phyloP scores from a whole-genome alignment of 2,797 vertebrate species.

The Pogoniulus pusillus region DNA sequence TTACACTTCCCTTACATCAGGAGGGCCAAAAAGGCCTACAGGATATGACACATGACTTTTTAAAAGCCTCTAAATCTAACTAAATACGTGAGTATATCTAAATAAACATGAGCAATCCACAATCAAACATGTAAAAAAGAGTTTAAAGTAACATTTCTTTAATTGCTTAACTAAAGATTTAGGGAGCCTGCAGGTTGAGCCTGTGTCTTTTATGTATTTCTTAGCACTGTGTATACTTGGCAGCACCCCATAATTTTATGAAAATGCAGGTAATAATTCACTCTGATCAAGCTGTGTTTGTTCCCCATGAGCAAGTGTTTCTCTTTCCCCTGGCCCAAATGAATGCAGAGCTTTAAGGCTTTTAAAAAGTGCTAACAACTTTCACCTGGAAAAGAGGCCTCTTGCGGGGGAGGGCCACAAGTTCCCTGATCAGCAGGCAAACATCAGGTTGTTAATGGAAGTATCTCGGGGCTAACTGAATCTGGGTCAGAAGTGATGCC shows the following conservation, averaged over 20 bases:
- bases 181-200: background rate
- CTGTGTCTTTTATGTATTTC: slow-evolving; percentile 2
- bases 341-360: slow-evolving; percentile 16
- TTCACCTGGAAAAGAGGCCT: slow-evolving; percentile 33
- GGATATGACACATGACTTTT: background rate
- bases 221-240: slow-evolving; percentile 21
- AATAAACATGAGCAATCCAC: slow-evolving; percentile 1
- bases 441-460: background rate
- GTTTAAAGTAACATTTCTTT: slow-evolving; percentile 14
- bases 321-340: slow-evolving; percentile 21
- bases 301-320: background rate
- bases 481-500: slow-evolving; percentile 12
- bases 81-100: background rate
- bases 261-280: slow-evolving; percentile 42
- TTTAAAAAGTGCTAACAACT: slow-evolving; percentile 36
- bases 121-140: background rate
- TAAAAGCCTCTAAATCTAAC: background rate
- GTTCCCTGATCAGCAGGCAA: background rate
- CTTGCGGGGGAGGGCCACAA: background rate
- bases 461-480: background rate
- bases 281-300: background rate
- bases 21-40: background rate
- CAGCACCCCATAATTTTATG: slow-evolving; percentile 38
- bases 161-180: slow-evolving; percentile 6
- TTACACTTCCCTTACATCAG: background rate